These are phyloP conservation scores for Allygus modestus DNA, from an alignment of 2,888 invertebrate genomes.

Conservation along the genomic window DNA sequence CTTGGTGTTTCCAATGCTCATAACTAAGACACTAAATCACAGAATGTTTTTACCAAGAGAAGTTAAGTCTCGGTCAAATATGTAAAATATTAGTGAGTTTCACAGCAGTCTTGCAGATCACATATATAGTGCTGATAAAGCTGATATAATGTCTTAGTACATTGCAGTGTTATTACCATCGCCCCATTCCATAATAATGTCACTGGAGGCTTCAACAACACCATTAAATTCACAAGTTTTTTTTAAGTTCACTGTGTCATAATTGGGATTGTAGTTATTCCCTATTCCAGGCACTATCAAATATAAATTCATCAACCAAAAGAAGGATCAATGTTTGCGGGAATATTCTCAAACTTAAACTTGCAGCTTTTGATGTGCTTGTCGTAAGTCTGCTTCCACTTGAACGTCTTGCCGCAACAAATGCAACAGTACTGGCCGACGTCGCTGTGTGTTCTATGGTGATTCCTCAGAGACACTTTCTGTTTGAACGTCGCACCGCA, in stretches of 20 bases:
- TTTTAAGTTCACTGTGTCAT: background rate
- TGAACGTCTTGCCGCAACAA: constrained; percentile 44
- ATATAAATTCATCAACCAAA: background rate
- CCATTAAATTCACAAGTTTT: background rate
- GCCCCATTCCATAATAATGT: background rate
- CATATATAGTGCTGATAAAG: background rate
- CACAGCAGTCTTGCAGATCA: constrained; percentile 22
- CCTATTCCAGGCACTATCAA: background rate
- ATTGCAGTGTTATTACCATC: no score
- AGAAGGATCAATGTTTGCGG: background rate
- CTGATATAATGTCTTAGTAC: no score
- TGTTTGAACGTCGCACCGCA: constrained; percentile 45
- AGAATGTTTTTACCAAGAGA: constrained; percentile 5
- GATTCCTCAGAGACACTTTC: constrained; percentile 28
- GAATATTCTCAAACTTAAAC: constrained; percentile 18
- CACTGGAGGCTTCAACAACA: background rate
- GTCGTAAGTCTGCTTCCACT: constrained; percentile 55
- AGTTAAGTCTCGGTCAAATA: constrained; percentile 17
- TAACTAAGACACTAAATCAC: constrained; percentile 27
- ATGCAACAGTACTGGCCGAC: constrained; percentile 21
- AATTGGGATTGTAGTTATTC: background rate
- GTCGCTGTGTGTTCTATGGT: constrained; percentile 34
- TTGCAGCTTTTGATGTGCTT: constrained; percentile 39
- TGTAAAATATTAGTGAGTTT: background rate
- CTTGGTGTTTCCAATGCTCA: background rate